Evolutionary conservation across 2,888 invertebrate genomes (phyloP), one percentile per base, ranked within the genome.

Genomic region (Laothoe populi): DNA sequence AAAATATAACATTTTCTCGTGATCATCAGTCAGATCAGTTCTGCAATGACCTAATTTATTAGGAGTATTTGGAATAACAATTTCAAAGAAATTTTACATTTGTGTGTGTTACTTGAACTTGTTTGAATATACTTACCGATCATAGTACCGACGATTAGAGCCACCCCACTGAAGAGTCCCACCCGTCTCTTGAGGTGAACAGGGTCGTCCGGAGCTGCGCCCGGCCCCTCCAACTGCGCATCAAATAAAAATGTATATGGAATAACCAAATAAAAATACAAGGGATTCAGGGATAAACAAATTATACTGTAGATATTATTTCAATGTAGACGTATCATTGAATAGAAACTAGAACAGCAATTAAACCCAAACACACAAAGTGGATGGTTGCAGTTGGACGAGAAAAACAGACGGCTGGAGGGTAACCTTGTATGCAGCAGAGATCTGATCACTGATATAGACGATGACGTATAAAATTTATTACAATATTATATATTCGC

Each of bases 141-240:
- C 98, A 98, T 99, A 74, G 98, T 98, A 83, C 98, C 98, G 80
- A 98, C 98, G 94, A 98, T 99, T 96, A 99, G 95, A 96, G 98
- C 98, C 95, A 98, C 97, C 96, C 98, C 98, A 96, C 98, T 98
- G 96, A 98, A 94, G 96, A 98, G 97, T 95, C 98, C 98, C 96
- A 99, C 97, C 96, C 97, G 97, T 96, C 98, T 98, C 97, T 98
- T 96, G 97, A 98, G 97, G 97, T 98, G 97, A 98, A 98, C 95
- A 98, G 97, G 93, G 97, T 98, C 96, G 96, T 97, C 96, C 97
- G 95, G 94, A 97, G 96, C 95, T 98, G 97, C 93, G 96, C 95
- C 96, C 96, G 96, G 92, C 96, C 97, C 96, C 97, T 97, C 96
- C 96, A 96, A 79, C 96, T 93, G 78, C n/a, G 49, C 46, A 60